Base-by-base conservation (phyloP, 2,113 vertebrate species). In the Neogobius melanostomus region DNA sequence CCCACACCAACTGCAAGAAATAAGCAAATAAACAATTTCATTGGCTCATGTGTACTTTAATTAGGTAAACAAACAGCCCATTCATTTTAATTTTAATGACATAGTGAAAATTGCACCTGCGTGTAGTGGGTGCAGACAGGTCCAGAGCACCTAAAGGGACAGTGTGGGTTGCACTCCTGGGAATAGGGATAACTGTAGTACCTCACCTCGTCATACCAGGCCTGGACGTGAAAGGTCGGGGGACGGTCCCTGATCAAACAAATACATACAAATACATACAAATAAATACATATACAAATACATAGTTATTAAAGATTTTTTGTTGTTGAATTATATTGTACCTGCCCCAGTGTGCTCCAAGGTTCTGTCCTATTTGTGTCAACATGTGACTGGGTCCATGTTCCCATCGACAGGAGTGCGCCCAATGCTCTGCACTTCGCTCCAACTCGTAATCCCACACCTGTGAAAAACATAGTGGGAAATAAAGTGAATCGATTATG, bases 101-200 rank as follows among this genome's bases (percentile, higher is more conserved):
- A 56, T 11, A 56, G 3, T 56, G 17, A 56, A 28, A 54, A 11
- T 14, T 42, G 17, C 91, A 99, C 98, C 95, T 99, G 98, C 71
- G 98, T 99, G 73, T 99, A 99, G 88, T 99, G 98, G 21, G 98
- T 99, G 80, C 98, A 99, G 44, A 99, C 97, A n/a, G 97, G 96
- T 45, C 98, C 98, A 46, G 95, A 96, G 82, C 98, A 99, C 78
- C 94, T 93, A 70, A 96, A 95, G 0, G 98, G 98, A 65, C 98
- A 99, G 77, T 98, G 95, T 0, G 97, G 98, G 75, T 95, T 94
- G 80, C 98, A 99, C 65, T 99, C 97, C 78, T 98, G 96, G 60
- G 96, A 91, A 82, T 98, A 92, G 0, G 98, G 96, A 75, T 94
- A 99, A 0, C 92, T 96, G 77, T 95, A 99, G 85, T 98, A 89